Evolutionary conservation across 2,888 invertebrate genomes (phyloP).

Genomic region (Lepidocyrtoides sp.): DNA sequence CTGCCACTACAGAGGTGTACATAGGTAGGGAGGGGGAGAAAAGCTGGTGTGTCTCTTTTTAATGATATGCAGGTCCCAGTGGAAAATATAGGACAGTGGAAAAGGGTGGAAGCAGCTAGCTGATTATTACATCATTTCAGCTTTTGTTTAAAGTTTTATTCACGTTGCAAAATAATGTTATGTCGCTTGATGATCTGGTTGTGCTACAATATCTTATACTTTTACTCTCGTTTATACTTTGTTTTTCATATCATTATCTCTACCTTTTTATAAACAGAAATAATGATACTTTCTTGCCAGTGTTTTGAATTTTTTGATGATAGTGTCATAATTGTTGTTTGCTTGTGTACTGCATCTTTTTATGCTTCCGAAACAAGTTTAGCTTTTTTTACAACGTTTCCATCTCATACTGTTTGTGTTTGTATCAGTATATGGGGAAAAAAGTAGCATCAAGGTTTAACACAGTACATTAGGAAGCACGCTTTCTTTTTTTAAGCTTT

Average conservation of each 20-base stretch:
- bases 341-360: conserved; percentile 6
- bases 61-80: conserved; percentile 40
- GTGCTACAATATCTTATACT: too few species aligned
- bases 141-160: not conserved
- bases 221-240: too few species aligned
- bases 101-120: not conserved
- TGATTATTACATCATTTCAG: conserved; percentile 41
- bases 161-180: not conserved
- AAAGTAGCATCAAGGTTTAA: not conserved
- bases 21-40: not conserved
- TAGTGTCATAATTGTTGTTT: conserved; percentile 16
- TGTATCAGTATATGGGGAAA: not conserved
- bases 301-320: conserved; percentile 57
- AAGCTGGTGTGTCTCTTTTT: conserved; percentile 5
- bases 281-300: not conserved
- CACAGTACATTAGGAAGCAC: not conserved
- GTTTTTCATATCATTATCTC: not conserved
- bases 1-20: not conserved
- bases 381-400: not conserved
- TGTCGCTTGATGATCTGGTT: not conserved
- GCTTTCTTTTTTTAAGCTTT: not conserved
- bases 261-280: not conserved
- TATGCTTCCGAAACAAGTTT: not conserved
- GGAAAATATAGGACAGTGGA: not conserved
- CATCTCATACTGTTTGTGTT: not conserved